Evolutionary conservation across 1,140 invertebrate genomes (phyloP), one percentile per base, ranked within the genome.

Genomic region (Drepana arcuata): DNA sequence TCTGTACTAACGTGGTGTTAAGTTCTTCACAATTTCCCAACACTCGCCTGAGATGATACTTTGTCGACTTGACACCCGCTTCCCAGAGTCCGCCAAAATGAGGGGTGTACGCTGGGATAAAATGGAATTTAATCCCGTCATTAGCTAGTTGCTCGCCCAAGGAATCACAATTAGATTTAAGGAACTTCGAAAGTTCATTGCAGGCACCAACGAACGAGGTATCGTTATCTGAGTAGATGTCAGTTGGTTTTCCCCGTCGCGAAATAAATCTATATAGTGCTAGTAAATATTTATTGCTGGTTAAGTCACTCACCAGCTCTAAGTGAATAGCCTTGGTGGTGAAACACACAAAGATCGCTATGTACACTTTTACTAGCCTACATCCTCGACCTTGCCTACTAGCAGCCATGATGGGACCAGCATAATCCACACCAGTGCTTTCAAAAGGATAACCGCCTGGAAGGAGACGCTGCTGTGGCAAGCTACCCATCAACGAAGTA

Each of bases 251-350:
- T n/a, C 65, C 64, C 33, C 69, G 33, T 6, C 57, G 36, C 0
- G 41, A 29, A 9, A 56, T 43, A 25, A 84, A 83, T 13, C 73
- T 24, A 13, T 57, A 30, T 10, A 82, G 39, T 1, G 66, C 59
- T 24, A 53, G 44, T 7, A 79, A 27, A 49, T 80, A 80, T 5
- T 37, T 39, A n/a, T 56, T 41, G 9, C 48, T 48, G 0, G 53
- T 55, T 12, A 55, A 27, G 23, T 58, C 41, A n/a, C 34, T 29
- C 1, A 62, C 49, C 1, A 57, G 14, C 23, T 67, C 61, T 1
- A 71, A 23, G 25, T 73, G 58, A 25, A 69, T 32, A 6, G 65
- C 57, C 7, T 54, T 60, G 3, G 49, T 52, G 0, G 35, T 42
- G n/a, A n/a, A n/a, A n/a, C n/a, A n/a, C n/a, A n/a, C n/a, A n/a